Evolutionary conservation across 2,113 vertebrate species (phyloP).

Genomic region (Misgurnus anguillicaudatus): DNA sequence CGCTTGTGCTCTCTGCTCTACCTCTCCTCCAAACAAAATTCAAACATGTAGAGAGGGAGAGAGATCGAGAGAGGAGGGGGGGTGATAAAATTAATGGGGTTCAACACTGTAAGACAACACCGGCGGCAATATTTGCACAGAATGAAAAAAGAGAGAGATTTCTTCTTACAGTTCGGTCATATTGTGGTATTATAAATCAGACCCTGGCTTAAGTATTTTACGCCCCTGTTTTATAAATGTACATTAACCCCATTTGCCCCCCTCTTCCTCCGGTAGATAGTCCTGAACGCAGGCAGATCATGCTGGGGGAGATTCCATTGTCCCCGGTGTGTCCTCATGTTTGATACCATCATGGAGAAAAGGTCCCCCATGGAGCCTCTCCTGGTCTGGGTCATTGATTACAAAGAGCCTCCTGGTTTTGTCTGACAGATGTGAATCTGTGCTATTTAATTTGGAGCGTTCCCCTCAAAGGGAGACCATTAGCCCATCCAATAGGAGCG

Average conservation of each 20-base stretch:
- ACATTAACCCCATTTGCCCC: constrained; percentile 72
- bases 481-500: constrained; percentile 79
- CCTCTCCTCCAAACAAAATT: constrained; percentile 87
- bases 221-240: constrained; percentile 77
- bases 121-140: constrained; percentile 96
- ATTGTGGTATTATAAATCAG: constrained; percentile 87
- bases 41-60: constrained; percentile 91
- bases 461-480: constrained; percentile 80
- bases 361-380: constrained; percentile 69
- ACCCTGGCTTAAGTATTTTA: constrained; percentile 80
- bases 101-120: constrained; percentile 96
- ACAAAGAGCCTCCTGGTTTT: constrained; percentile 83
- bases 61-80: constrained; percentile 66
- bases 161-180: constrained; percentile 86
- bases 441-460: constrained; percentile 81
- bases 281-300: constrained; percentile 68
- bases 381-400: constrained; percentile 81
- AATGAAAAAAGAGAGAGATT: constrained; percentile 65
- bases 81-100: constrained; percentile 99
- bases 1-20: constrained; percentile 48
- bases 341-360: constrained; percentile 69
- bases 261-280: constrained; percentile 52
- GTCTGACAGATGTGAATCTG: constrained; percentile 83
- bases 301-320: constrained; percentile 73
- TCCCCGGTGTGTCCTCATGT: constrained; percentile 72